Evolutionary conservation across 2,888 invertebrate species (phyloP), one percentile per base, ranked within the genome.

Genomic region (Elysia crispata): DNA sequence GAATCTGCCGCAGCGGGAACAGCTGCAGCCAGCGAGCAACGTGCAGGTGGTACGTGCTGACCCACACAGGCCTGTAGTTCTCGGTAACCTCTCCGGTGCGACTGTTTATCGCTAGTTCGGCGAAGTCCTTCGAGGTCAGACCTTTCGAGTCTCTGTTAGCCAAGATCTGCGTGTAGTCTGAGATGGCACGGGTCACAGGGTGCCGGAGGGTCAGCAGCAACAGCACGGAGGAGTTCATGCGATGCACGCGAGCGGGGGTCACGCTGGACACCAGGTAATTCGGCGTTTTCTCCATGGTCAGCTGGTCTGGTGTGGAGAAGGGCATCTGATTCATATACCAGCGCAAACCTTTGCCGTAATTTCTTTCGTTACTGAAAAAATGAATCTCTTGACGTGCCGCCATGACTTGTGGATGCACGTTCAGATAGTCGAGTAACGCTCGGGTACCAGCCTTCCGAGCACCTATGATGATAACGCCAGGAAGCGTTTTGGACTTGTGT

Each of bases 201-300:
- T 99, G 97, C 20, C 99, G 94, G 30, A 99, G 97, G 89, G 99
- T 97, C 86, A 99, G 94, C 83, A 99, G 94, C 81, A 99, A 94
- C 88, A 97, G 89, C 54, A 98, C 95, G 90, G 96, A 95, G 13
- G 96, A 95, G 93, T 99, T 98, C 97, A 99, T 97, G 81, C 96
- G 96, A 86, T 95, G 94, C 77, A 99, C 97, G 84, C 99, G 94
- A 92, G 97, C 96, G 18, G 99, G 98, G 50, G 97, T 98, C 94
- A 97, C 96, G 20, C 97, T 96, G 79, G 97, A 97, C 69, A 98
- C 97, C 93, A 99, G 99, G 93, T 99, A 99, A 89, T 97, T 97
- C 6, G 99, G 99, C 88, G 97, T 98, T 93, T 99, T 99, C 93
- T 99, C 99, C 87, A 98, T 96, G 79, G 98, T 98, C 86, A 98